phyloP scores from a whole-genome alignment of 2,797 vertebrate genomes.

The Cercopithecus hamlyni region DNA sequence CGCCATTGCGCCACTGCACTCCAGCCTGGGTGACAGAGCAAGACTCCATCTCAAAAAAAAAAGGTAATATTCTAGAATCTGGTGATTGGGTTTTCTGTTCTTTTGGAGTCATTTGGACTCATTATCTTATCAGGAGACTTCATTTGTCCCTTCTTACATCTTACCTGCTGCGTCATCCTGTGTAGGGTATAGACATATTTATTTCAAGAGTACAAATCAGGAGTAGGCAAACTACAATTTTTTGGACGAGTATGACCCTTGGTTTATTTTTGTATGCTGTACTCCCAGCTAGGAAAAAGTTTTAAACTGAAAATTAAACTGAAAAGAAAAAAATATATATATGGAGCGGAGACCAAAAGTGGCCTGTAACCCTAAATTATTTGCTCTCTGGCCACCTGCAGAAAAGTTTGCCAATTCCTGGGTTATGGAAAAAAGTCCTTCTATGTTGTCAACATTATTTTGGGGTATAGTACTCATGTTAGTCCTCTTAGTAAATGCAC shows the following conservation, averaged over 20 bases:
- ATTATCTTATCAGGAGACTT: conserved; percentile 9
- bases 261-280: neutral
- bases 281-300: neutral
- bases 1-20: no score
- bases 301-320: neutral
- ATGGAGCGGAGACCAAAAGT: neutral
- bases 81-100: conserved; percentile 44
- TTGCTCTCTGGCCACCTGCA: neutral
- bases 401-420: neutral
- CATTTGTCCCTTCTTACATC: neutral
- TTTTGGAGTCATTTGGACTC: neutral
- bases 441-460: neutral
- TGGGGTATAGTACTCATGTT: neutral
- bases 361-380: neutral
- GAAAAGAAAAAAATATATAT: neutral
- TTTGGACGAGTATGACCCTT: neutral
- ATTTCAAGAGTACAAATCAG: neutral
- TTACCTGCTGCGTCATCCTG: neutral
- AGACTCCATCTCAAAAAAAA: no score
- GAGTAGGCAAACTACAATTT: neutral
- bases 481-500: neutral
- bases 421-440: neutral
- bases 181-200: neutral
- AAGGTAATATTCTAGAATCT: neutral
- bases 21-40: no score